Evolutionary conservation across 2,797 vertebrate species (phyloP).

Genomic region (Rhynchotus rufescens): DNA sequence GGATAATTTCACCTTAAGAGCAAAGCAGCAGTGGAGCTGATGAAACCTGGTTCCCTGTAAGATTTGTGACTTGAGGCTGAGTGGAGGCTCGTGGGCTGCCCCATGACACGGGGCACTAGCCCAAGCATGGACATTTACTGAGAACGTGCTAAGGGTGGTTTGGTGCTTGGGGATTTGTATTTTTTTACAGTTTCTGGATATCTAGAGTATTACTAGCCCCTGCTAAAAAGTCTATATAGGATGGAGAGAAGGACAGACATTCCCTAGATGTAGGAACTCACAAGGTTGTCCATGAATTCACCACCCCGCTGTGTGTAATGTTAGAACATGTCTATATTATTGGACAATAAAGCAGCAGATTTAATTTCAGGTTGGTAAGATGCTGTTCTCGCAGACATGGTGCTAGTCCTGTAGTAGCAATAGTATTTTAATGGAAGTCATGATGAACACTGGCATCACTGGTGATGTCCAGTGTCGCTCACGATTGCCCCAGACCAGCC

Average conservation of each 20-base stretch:
- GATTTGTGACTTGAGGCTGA: background rate
- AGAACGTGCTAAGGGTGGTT: background rate
- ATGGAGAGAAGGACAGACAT: background rate
- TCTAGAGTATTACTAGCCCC: background rate
- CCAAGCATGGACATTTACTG: rapidly evolving
- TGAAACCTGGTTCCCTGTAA: background rate
- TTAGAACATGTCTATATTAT: background rate
- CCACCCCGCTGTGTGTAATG: background rate
- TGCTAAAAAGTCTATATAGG: background rate
- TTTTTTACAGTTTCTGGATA: background rate
- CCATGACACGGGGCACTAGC: rapidly evolving
- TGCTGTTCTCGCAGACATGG: background rate
- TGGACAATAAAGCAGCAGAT: background rate
- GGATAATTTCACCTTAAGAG: conserved; percentile 58
- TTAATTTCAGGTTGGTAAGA: background rate
- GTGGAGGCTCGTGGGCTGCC: rapidly evolving
- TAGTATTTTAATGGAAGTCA: no score
- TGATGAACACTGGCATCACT: rapidly evolving
- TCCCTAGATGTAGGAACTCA: rapidly evolving
- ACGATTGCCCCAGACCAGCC: background rate
- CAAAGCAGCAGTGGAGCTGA: background rate
- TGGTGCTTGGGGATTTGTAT: background rate
- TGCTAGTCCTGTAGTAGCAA: background rate
- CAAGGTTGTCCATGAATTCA: background rate
- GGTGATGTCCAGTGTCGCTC: background rate